Conservation (phyloP, 2,888 invertebrate species). For the Hydriomena furcata region DNA sequence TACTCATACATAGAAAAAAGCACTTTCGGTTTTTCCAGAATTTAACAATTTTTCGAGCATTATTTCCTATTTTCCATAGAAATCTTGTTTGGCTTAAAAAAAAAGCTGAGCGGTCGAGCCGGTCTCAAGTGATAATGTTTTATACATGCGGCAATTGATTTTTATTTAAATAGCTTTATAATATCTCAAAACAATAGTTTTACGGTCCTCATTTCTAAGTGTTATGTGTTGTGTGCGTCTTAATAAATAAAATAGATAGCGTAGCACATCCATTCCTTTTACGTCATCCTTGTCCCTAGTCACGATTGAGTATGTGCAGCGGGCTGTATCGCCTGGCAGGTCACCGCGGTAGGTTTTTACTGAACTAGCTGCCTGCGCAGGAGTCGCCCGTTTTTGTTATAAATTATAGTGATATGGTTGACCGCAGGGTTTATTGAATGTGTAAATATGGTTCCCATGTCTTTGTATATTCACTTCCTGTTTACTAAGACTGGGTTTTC, state of each 20-base stretch:
- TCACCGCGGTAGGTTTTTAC: constrained; percentile 64
- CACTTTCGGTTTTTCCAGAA: too few relatives aligned
- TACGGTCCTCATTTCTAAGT: too few relatives aligned
- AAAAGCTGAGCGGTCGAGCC: too few relatives aligned
- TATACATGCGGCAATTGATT: too few relatives aligned
- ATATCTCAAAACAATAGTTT: too few relatives aligned
- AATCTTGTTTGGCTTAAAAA: too few relatives aligned
- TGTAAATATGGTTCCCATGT: constrained; percentile 5
- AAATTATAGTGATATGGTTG: constrained; percentile 28
- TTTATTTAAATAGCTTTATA: background rate
- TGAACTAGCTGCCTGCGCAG: constrained; percentile 54
- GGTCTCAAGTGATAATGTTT: background rate
- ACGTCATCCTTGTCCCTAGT: constrained; percentile 24
- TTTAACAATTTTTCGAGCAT: too few relatives aligned
- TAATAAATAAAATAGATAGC: too few relatives aligned
- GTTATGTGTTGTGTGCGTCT: too few relatives aligned
- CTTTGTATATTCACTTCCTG: constrained; percentile 10
- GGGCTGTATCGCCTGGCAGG: constrained; percentile 73
- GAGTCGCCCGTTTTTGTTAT: constrained; percentile 49
- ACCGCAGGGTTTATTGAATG: constrained; percentile 12
- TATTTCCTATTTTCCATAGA: too few relatives aligned
- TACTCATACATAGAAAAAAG: too few relatives aligned
- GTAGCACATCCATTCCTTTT: constrained; percentile 36
- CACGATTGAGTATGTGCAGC: constrained; percentile 67
- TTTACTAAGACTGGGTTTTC: background rate